phyloP scores from a whole-genome alignment of 2,797 vertebrate genomes.

The Sebastiscus albofasciatus region DNA sequence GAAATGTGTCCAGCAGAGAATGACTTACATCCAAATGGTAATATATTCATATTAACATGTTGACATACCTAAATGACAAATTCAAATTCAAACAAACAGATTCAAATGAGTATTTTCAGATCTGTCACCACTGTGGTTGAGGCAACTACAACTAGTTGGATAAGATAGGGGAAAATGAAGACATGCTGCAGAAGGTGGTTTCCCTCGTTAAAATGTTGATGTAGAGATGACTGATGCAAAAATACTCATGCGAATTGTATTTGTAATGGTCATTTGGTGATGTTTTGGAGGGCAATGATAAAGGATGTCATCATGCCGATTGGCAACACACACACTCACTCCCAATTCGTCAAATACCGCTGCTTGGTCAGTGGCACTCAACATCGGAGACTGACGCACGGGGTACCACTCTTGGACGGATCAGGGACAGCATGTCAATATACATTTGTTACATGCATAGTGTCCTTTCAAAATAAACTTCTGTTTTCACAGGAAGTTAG shows the following conservation, averaged over 20 bases:
- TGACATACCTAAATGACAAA: background rate
- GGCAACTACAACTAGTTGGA: background rate
- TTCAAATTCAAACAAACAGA: background rate
- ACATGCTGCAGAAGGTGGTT: background rate
- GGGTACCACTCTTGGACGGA: background rate
- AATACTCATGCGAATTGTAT: background rate
- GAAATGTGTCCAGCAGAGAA: background rate
- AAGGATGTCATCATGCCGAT: background rate
- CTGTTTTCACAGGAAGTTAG: no score
- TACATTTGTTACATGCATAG: background rate
- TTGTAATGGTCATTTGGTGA: background rate
- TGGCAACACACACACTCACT: background rate
- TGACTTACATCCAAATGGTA: background rate
- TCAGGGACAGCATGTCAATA: no score
- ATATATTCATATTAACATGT: background rate
- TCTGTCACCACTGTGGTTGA: background rate
- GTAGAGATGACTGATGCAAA: background rate
- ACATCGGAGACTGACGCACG: background rate
- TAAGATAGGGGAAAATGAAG: background rate
- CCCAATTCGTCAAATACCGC: background rate
- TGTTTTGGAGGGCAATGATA: background rate
- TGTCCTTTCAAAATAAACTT: background rate
- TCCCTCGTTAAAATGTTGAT: background rate
- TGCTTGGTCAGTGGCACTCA: background rate
- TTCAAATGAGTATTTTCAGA: background rate